phyloP scores from a whole-genome alignment of 2,797 vertebrate genomes.

The Aotus griseimembra region DNA sequence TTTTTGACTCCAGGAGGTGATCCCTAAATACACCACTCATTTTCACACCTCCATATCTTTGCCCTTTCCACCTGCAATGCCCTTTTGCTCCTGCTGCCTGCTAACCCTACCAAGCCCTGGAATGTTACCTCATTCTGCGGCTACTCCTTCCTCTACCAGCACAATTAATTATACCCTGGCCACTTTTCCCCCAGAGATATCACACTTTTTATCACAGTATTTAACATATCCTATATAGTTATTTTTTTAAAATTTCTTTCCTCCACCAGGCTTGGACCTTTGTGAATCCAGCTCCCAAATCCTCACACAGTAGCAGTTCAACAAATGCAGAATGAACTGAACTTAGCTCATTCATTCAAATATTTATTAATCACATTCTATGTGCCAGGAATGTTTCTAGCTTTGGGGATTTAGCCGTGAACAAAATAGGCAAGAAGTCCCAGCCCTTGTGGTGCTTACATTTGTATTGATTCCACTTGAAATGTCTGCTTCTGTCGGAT shows the following conservation, averaged over 20 bases:
- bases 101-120: neutral
- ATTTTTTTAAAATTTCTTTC: neutral
- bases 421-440: neutral
- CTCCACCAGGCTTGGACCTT: neutral
- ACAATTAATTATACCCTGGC: neutral
- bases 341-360: neutral
- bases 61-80: neutral
- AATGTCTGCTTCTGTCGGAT: constrained; percentile 37
- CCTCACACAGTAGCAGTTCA: neutral
- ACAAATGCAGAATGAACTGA: neutral
- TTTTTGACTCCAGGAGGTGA: neutral
- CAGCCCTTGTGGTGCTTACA: neutral
- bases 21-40: neutral
- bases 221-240: neutral
- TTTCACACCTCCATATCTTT: neutral
- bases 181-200: neutral
- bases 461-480: neutral
- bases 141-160: neutral
- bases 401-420: neutral
- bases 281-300: neutral
- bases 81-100: neutral
- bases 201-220: neutral
- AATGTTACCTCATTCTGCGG: neutral
- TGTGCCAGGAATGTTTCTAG: neutral
- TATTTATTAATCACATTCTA: neutral